Evolutionary conservation across 2,888 invertebrate genomes (phyloP), one percentile per base, ranked within the genome.

Genomic region (Yponomeuta cagnagella): DNA sequence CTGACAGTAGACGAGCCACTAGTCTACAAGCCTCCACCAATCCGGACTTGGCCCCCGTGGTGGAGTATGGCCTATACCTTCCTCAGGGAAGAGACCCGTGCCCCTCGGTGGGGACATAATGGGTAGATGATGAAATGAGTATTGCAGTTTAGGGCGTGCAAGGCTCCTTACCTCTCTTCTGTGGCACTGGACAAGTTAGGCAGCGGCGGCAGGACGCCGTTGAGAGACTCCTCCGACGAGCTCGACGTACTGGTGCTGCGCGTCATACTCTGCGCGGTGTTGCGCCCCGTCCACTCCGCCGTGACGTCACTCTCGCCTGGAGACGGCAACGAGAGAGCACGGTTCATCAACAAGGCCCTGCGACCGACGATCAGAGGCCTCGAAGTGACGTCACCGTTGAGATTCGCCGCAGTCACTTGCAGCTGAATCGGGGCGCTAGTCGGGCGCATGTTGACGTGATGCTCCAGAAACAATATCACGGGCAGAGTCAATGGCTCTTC

Each of bases 371-470:
- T 90, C 70, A 91, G 78, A 23, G 91, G 92, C 2, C 89, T 89
- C 9, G 91, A 87, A 30, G 86, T 81, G 23, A 87, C 87, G 75
- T 88, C 89, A 70, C 81, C 84, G 74, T 84, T 90, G n/a, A 91
- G 77, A 80, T 90, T 90, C 2, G 90, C 88, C 33, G 91, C 89
- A 23, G 90, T 89, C 66, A 91, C 88, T 82, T 91, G 91, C 73
- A 91, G 79, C 76, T 91, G 91, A 78, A 92, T 88, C 2, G 92
- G 92, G 12, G 90, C 89, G 76, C 90, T 91, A 0, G 90, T 90
- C 48, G 92, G 92, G 63, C 91, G 80, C 85, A 90, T 84, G 72
- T 91, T 89, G 65, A 90, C 87, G 73, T 90, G 87, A 76, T 89
- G 89, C 73, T 92, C 92, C 73, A 92, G 78, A 76, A 92, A 92